phyloP scores from a whole-genome alignment of 35 echinoderm and acorn worm species.

The Acanthaster planci region DNA sequence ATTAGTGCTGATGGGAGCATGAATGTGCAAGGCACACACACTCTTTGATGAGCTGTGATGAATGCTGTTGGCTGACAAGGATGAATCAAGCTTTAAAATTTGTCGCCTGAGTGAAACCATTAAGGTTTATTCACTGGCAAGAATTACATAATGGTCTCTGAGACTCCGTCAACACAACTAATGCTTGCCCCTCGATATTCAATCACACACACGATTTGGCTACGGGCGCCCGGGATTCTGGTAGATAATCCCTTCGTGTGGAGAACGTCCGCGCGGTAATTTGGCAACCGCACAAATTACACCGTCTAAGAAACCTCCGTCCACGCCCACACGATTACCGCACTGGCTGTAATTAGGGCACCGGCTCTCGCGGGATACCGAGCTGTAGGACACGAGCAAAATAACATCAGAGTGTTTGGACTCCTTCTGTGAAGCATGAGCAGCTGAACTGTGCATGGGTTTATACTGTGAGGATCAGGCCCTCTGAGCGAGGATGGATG shows the following conservation, averaged over 20 bases:
- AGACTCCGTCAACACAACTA: background rate
- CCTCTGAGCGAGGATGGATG: background rate
- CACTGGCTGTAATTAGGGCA: slow-evolving; percentile 1
- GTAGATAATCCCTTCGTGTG: background rate
- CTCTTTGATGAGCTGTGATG: too few species aligned
- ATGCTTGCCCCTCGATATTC: background rate
- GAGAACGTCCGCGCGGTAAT: background rate
- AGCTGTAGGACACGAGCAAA: too few species aligned
- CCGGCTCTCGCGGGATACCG: background rate
- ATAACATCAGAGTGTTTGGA: too few species aligned
- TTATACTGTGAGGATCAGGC: background rate
- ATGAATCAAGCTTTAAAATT: background rate
- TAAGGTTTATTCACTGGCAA: background rate
- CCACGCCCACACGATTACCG: slow-evolving; percentile 5
- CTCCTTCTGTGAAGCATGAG: background rate
- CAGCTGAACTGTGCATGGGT: background rate
- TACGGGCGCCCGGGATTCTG: background rate
- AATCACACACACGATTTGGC: slow-evolving; percentile 25
- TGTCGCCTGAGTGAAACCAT: background rate
- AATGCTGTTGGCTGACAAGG: background rate
- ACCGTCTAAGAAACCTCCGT: background rate
- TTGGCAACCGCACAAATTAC: slow-evolving; percentile 10
- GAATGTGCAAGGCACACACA: too few species aligned
- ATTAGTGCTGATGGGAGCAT: too few species aligned
- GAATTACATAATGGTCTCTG: background rate